Conservation (phyloP, 2,888 invertebrate genomes). For the Microctonus hyperodae region DNA sequence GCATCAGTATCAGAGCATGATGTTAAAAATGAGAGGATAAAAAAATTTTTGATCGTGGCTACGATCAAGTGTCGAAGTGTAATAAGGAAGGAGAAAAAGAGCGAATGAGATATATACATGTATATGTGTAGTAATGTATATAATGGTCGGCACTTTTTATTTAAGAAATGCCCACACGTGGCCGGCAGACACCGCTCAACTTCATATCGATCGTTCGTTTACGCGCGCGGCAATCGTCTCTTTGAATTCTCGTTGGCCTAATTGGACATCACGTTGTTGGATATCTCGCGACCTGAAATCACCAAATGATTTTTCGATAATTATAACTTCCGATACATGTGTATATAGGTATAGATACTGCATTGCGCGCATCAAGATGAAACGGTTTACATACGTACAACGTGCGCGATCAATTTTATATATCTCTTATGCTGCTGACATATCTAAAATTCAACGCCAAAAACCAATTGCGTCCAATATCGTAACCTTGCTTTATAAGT, state of each 20-base stretch:
- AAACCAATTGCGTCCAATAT: constrained; percentile 22
- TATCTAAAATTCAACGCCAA: not conserved
- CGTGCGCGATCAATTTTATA: constrained; percentile 41
- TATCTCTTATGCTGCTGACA: constrained; percentile 1
- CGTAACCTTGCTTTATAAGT: constrained; percentile 10
- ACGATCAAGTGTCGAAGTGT: constrained; percentile 22
- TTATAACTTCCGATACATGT: too few relatives aligned
- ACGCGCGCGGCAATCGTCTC: constrained; percentile 16
- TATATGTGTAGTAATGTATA: constrained; percentile 7
- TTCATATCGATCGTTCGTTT: constrained; percentile 32
- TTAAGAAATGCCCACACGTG: constrained; percentile 53
- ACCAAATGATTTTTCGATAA: constrained; percentile 49
- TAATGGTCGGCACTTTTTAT: constrained; percentile 50
- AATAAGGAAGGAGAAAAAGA: constrained; percentile 30
- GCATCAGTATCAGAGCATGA: not conserved
- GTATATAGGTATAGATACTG: too few relatives aligned
- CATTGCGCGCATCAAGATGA: not conserved
- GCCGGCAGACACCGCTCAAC: constrained; percentile 47
- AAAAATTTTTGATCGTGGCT: constrained; percentile 5
- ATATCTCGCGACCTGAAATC: constrained; percentile 42
- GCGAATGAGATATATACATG: constrained; percentile 19
- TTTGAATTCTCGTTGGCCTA: constrained; percentile 41
- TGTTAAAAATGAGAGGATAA: constrained; percentile 13
- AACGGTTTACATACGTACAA: not conserved
- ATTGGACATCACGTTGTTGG: constrained; percentile 44